phyloP scores from a whole-genome alignment of 2,797 vertebrate genomes.

The Enoplosus armatus region DNA sequence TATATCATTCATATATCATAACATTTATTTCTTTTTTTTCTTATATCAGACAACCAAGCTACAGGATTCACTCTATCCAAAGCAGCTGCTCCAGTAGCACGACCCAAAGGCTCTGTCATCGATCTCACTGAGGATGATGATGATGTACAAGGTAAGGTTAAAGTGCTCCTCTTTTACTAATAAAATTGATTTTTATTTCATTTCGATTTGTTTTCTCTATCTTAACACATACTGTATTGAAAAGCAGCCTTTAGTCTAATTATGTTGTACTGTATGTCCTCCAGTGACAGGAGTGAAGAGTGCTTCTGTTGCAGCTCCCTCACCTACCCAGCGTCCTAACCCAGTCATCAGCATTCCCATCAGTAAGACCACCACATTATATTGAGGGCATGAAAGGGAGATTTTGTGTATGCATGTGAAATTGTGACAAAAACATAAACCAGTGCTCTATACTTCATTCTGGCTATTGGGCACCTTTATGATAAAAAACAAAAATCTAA shows the following conservation, averaged over 20 bases:
- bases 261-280: conserved; percentile 22
- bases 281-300: conserved; percentile 87
- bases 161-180: neutral
- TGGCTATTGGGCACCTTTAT: neutral
- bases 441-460: neutral
- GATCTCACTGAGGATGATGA: conserved; percentile 99
- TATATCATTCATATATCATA: too few species aligned
- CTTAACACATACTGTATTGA: neutral
- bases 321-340: conserved; percentile 69
- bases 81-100: conserved; percentile 82
- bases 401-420: conserved; percentile 7
- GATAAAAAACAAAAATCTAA: neutral
- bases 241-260: conserved; percentile 24
- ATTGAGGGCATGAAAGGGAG: neutral
- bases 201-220: neutral
- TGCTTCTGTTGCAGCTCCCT: conserved; percentile 67
- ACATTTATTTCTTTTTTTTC: conserved; percentile 17
- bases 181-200: neutral
- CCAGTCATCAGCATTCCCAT: conserved; percentile 71
- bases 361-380: conserved; percentile 71
- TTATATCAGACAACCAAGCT: conserved; percentile 93
- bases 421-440: neutral
- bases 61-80: conserved; percentile 82
- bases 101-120: conserved; percentile 93
- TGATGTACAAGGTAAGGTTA: conserved; percentile 87